Conservation (phyloP, 2,888 invertebrate genomes). For the Nomada ferruginata region DNA sequence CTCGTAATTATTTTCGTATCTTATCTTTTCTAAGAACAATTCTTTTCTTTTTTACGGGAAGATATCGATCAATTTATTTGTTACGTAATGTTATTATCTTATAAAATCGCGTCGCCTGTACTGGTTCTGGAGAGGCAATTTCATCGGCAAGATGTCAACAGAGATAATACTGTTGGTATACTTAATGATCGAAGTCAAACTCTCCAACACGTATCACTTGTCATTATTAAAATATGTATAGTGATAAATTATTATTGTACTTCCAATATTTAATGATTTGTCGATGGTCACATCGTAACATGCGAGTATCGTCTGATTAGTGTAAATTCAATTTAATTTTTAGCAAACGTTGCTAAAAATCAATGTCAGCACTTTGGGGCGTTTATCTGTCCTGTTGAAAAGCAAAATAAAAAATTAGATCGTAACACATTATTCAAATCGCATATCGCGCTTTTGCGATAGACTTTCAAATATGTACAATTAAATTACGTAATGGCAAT, state of each 20-base stretch:
- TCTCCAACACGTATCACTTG: conserved; percentile 41
- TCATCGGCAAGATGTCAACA: conserved; percentile 27
- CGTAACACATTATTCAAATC: background rate
- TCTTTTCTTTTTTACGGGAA: conserved; percentile 14
- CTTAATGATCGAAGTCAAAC: conserved; percentile 37
- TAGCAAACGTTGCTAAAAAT: conserved; percentile 31
- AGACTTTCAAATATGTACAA: background rate
- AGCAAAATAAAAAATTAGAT: background rate
- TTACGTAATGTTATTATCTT: conserved; percentile 11
- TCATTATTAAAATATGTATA: conserved; percentile 60
- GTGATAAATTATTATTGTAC: conserved; percentile 71
- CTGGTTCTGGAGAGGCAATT: conserved; percentile 19
- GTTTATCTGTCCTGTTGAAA: conserved; percentile 10
- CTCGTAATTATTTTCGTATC: conserved; percentile 25
- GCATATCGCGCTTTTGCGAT: background rate
- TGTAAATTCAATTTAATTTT: conserved; percentile 35
- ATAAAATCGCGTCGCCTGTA: conserved; percentile 13
- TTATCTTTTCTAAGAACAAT: conserved; percentile 37
- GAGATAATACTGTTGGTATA: conserved; percentile 62
- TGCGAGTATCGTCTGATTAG: conserved; percentile 62
- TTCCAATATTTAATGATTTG: conserved; percentile 67
- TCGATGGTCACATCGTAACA: conserved; percentile 54
- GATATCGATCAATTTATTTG: conserved; percentile 32
- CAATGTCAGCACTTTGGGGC: conserved; percentile 5
- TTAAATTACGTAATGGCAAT: conserved; percentile 33